Evolutionary conservation across 2,113 vertebrate species (phyloP).

Genomic region (Ammospiza caudacuta): DNA sequence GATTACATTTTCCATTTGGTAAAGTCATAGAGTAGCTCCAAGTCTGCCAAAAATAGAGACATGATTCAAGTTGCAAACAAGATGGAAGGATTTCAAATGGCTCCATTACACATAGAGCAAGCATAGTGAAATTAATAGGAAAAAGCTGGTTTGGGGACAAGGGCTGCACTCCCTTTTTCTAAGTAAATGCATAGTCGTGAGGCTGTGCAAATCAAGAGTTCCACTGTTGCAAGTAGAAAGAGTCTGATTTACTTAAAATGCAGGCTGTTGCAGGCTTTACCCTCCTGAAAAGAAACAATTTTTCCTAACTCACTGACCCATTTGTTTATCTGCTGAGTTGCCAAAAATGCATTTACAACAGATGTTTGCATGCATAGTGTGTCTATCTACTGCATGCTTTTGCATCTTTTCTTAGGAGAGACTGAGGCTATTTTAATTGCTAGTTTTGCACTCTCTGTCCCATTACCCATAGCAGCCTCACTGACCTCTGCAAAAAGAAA

Average conservation of each 20-base stretch:
- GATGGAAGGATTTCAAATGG: constrained; percentile 56
- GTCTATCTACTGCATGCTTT: not conserved
- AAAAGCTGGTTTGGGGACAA: constrained; percentile 21
- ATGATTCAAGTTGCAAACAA: constrained; percentile 60
- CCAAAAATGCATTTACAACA: not conserved
- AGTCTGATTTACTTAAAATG: constrained; percentile 20
- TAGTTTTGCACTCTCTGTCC: not conserved
- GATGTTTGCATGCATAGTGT: not conserved
- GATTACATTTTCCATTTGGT: constrained; percentile 69
- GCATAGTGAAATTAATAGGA: constrained; percentile 47
- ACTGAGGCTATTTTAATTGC: not conserved
- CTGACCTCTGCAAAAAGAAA: constrained; percentile 24
- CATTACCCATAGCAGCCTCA: not conserved
- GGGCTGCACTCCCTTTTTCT: not conserved
- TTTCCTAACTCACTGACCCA: constrained; percentile 13
- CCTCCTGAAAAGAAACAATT: constrained; percentile 33
- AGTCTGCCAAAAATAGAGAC: constrained; percentile 60
- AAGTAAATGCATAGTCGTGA: not conserved
- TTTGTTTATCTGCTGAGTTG: constrained; percentile 37
- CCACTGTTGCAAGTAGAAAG: not conserved
- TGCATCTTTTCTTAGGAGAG: not conserved
- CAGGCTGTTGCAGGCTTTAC: not conserved
- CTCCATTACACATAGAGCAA: constrained; percentile 1
- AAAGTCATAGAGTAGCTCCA: constrained; percentile 28
- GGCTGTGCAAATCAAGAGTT: constrained; percentile 2